A percentile compares a stretch with the other conserved stretches of the same genome.
phyloP scores from a whole-genome alignment of 2,888 invertebrate species.

The Chloroclysta siterata region DNA sequence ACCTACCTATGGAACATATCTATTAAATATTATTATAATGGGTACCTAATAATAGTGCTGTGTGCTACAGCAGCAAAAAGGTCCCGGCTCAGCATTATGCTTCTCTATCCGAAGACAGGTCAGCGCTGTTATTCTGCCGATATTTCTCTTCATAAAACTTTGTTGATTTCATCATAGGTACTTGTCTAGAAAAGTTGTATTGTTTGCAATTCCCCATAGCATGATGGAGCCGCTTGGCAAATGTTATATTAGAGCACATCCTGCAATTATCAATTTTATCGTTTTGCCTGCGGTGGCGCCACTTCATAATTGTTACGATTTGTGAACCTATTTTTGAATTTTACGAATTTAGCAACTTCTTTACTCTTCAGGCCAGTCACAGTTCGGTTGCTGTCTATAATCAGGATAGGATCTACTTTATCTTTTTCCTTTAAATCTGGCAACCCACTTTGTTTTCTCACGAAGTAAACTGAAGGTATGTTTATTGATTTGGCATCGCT shows the following conservation, averaged over 20 bases:
- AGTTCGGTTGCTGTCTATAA: conserved; percentile 70
- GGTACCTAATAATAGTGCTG: no score
- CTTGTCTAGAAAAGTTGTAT: no score
- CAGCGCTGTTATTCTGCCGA: no score
- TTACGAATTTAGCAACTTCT: conserved; percentile 63
- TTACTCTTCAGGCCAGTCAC: conserved; percentile 72
- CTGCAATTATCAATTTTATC: conserved; percentile 3
- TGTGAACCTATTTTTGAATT: conserved; percentile 65
- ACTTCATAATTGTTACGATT: conserved; percentile 34
- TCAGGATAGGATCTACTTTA: conserved; percentile 58
- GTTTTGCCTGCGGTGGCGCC: not conserved
- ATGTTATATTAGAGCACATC: not conserved
- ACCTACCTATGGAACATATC: no score
- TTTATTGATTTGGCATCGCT: conserved; percentile 43
- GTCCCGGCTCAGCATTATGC: no score
- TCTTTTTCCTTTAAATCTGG: conserved; percentile 43
- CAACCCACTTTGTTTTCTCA: conserved; percentile 49
- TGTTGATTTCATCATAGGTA: no score
- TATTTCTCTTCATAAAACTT: no score
- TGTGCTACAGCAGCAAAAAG: no score
- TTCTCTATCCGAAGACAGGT: no score
- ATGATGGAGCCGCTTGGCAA: no score
- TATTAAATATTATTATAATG: no score
- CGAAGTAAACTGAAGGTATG: conserved; percentile 69
- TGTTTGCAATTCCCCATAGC: no score